A percentile compares a stretch with the other conserved stretches of the same genome.
phyloP scores from a whole-genome alignment of 2,888 invertebrate species.

The Leptopilina syphax region DNA sequence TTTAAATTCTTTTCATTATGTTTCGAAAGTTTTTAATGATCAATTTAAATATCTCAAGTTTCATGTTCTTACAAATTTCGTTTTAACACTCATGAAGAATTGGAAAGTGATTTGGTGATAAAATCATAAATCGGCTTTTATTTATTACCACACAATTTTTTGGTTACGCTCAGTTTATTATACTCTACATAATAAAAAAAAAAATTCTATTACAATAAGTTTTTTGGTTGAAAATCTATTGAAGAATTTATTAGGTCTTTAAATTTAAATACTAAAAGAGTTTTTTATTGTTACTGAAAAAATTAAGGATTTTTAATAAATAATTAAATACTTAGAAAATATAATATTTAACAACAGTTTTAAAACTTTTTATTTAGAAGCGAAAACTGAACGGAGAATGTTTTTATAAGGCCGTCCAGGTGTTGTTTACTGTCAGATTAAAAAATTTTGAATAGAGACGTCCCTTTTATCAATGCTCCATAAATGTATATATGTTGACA shows the following conservation, averaged over 20 bases:
- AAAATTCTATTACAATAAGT: background rate
- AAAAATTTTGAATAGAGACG: slow-evolving; percentile 24
- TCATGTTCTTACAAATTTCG: background rate
- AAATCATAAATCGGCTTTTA: background rate
- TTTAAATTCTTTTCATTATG: background rate
- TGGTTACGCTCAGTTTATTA: background rate
- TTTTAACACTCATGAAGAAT: slow-evolving; percentile 9
- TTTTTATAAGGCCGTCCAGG: slow-evolving; percentile 12
- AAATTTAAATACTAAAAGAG: too few relatives aligned
- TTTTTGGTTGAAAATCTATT: too few relatives aligned
- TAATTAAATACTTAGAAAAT: too few relatives aligned
- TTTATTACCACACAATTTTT: background rate
- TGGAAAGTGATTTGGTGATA: slow-evolving; percentile 15
- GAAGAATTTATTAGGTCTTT: too few relatives aligned
- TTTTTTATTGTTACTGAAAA: too few relatives aligned
- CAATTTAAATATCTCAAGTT: slow-evolving; percentile 1
- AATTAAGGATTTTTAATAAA: too few relatives aligned
- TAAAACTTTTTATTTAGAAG: background rate
- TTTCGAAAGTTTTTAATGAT: background rate
- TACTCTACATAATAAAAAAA: background rate
- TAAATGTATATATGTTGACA: slow-evolving; percentile 15
- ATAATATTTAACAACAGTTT: background rate
- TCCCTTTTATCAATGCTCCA: slow-evolving; percentile 14
- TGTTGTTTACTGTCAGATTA: background rate
- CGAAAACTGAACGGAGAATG: background rate